Percentiles rank a stretch among this genome's conserved stretches.
Conservation (phyloP, 2,888 invertebrate species). For the Nesidiocoris tenuis region DNA sequence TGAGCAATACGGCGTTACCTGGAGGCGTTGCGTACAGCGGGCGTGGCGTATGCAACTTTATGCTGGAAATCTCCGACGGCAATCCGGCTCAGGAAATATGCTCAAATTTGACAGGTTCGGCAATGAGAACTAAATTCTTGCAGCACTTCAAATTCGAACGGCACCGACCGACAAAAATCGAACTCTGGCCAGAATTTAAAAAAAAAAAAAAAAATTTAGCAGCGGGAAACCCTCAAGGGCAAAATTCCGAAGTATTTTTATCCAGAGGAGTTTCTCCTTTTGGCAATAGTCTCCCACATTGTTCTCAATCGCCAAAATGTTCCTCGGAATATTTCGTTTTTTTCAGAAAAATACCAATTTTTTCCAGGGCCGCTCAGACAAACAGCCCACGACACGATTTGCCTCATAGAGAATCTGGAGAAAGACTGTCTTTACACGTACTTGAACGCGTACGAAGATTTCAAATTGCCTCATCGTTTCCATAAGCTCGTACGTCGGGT, state of each 20-base stretch:
- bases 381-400: slow-evolving; percentile 28
- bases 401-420: slow-evolving; percentile 29
- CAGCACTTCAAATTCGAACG: no score
- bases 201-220: no score
- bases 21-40: slow-evolving; percentile 39
- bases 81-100: slow-evolving; percentile 21
- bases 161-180: no score
- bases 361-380: slow-evolving; percentile 29
- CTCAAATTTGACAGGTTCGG: slow-evolving; percentile 28
- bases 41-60: slow-evolving; percentile 37
- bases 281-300: no score
- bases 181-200: no score
- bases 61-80: slow-evolving; percentile 38
- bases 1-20: slow-evolving; percentile 25
- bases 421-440: slow-evolving; percentile 40
- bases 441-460: slow-evolving; percentile 30
- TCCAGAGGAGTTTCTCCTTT: no score
- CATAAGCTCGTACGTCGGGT: slow-evolving; percentile 21
- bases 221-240: no score
- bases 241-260: no score
- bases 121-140: no score
- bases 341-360: no score
- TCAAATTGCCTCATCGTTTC: slow-evolving; percentile 30
- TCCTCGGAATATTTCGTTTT: no score
- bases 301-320: no score